phyloP scores from a whole-genome alignment of 2,888 invertebrate species.

The Hyles lineata region DNA sequence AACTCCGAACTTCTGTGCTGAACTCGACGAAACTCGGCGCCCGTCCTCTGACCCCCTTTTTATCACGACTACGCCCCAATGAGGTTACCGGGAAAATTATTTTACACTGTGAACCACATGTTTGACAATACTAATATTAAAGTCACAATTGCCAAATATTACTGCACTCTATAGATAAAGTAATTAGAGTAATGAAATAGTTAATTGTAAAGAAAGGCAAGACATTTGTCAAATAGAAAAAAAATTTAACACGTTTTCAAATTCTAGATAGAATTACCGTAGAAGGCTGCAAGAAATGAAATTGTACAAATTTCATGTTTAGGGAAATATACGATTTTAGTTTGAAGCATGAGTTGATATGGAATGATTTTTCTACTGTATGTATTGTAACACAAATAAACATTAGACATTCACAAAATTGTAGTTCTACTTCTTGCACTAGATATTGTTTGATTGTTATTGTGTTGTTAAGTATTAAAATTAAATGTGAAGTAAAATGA shows the following conservation, averaged over 20 bases:
- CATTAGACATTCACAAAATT: background rate
- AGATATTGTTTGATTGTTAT: background rate
- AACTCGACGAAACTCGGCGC: slow-evolving; percentile 84
- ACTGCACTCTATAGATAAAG: slow-evolving; percentile 27
- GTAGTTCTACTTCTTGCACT: slow-evolving; percentile 2
- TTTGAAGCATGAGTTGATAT: background rate
- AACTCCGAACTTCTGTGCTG: slow-evolving; percentile 85
- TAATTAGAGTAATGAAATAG: slow-evolving; percentile 28
- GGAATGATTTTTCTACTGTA: background rate
- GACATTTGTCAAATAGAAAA: background rate
- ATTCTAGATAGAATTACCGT: slow-evolving; percentile 17
- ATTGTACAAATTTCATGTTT: slow-evolving; percentile 1
- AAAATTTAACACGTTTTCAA: slow-evolving; percentile 2
- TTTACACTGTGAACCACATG: slow-evolving; percentile 57
- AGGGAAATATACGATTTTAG: background rate
- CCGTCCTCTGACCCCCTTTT: slow-evolving; percentile 76
- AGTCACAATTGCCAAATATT: slow-evolving; percentile 46
- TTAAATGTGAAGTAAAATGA: slow-evolving; percentile 59
- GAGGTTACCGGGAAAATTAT: slow-evolving; percentile 72
- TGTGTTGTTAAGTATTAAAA: slow-evolving; percentile 10
- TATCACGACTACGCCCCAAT: slow-evolving; percentile 64
- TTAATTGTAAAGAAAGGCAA: slow-evolving; percentile 23
- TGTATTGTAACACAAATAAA: background rate
- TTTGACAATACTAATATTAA: slow-evolving; percentile 51
- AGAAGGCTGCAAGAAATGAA: slow-evolving; percentile 6